phyloP scores from a whole-genome alignment of 2,888 invertebrate genomes.

The Dasypolia templi region DNA sequence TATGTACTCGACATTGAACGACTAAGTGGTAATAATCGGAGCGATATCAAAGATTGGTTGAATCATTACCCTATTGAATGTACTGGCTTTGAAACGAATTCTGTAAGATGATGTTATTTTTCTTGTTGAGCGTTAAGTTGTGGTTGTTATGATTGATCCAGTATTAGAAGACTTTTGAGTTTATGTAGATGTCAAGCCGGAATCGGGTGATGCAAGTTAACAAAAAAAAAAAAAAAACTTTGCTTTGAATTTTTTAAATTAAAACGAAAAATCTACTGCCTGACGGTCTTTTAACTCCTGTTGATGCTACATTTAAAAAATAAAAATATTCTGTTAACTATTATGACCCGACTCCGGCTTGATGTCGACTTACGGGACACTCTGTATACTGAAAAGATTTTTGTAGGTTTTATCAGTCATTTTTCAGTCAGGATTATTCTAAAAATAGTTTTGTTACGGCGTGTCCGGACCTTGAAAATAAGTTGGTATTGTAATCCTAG shows the following conservation, averaged over 20 bases:
- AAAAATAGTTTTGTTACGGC: not conserved
- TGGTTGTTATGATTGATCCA: constrained; percentile 15
- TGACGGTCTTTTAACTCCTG: too few species aligned
- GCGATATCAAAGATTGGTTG: constrained; percentile 70
- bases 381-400: not conserved
- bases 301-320: too few species aligned
- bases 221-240: too few species aligned
- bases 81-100: constrained; percentile 52
- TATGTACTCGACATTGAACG: constrained; percentile 49
- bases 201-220: too few species aligned
- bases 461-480: constrained; percentile 3
- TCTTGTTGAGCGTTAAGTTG: constrained; percentile 29
- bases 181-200: too few species aligned
- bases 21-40: constrained; percentile 68
- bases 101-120: constrained; percentile 27
- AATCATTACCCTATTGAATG: constrained; percentile 74
- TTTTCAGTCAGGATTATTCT: not conserved
- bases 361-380: too few species aligned
- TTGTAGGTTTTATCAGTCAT: not conserved
- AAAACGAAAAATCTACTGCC: too few species aligned
- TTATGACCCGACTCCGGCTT: too few species aligned
- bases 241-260: too few species aligned
- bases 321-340: too few species aligned
- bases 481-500: not conserved
- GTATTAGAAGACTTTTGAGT: not conserved